Evolutionary conservation across 2,888 invertebrate species (phyloP).

Genomic region (Cheilosia urbana): DNA sequence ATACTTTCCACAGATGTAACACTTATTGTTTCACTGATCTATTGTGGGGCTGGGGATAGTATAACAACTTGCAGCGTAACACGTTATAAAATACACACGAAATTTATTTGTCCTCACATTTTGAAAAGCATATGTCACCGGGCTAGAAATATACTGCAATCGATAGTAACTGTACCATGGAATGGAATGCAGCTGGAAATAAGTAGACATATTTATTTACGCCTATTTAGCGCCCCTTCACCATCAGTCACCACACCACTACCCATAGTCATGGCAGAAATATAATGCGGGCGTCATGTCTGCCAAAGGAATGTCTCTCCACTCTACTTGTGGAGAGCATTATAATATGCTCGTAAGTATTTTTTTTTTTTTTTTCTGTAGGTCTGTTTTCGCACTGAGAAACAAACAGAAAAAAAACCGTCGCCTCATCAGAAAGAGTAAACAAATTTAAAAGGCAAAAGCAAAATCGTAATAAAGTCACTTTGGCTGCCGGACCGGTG

Average conservation of each 20-base stretch:
- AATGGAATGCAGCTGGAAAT: slow-evolving; percentile 46
- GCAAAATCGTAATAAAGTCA: slow-evolving; percentile 42
- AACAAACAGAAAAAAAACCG: not conserved
- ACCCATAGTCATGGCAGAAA: not conserved
- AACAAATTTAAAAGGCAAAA: slow-evolving; percentile 29
- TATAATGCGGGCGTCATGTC: slow-evolving; percentile 50
- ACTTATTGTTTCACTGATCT: slow-evolving; percentile 2
- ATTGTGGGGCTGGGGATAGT: not conserved
- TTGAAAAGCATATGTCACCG: slow-evolving; percentile 62
- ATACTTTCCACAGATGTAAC: not conserved
- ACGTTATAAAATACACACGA: not conserved
- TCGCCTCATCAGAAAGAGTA: slow-evolving; percentile 20
- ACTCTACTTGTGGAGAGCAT: slow-evolving; percentile 45
- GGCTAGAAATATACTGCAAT: slow-evolving; percentile 56
- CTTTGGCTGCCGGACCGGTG: slow-evolving; percentile 36
- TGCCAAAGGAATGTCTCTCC: slow-evolving; percentile 36
- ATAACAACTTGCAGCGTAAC: not conserved
- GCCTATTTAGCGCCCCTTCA: slow-evolving; percentile 38
- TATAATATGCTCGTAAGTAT: no score
- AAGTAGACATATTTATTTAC: slow-evolving; percentile 49
- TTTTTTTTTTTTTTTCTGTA: not conserved
- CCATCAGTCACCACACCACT: not conserved
- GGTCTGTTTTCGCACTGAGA: slow-evolving; percentile 11
- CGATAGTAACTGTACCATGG: slow-evolving; percentile 39
- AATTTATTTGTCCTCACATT: slow-evolving; percentile 39